phyloP scores from a whole-genome alignment of 2,797 vertebrate genomes.

The Tarsius wallacei region DNA sequence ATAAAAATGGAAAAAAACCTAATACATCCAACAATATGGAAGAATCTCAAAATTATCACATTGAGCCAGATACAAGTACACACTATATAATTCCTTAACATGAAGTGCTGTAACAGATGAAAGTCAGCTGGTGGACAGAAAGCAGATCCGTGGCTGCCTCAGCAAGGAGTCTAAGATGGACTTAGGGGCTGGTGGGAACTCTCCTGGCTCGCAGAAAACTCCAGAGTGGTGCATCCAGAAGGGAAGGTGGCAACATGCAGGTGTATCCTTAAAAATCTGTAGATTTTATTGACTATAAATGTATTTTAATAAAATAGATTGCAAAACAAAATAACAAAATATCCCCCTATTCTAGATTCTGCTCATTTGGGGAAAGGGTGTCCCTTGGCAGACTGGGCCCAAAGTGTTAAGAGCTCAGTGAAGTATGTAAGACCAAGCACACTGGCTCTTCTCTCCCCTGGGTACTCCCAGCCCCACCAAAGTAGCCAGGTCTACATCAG shows the following conservation, averaged over 20 bases:
- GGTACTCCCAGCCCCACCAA: neutral
- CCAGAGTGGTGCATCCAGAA: too few species aligned
- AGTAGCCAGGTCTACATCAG: neutral
- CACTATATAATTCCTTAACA: fast-evolving
- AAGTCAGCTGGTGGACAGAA: neutral
- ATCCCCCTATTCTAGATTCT: neutral
- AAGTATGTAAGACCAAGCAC: neutral
- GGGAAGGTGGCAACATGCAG: too few species aligned
- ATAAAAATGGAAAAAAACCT: neutral
- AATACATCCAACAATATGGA: neutral
- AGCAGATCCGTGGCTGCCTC: fast-evolving
- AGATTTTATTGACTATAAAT: neutral
- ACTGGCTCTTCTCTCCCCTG: neutral
- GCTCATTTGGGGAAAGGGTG: neutral
- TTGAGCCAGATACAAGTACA: fast-evolving
- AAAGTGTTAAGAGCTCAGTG: neutral
- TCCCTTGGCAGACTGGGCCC: neutral
- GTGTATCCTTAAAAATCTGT: too few species aligned
- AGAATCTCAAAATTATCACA: neutral
- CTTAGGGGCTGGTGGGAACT: neutral
- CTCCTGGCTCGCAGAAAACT: neutral
- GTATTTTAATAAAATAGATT: neutral
- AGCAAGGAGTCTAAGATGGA: neutral
- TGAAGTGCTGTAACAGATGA: fast-evolving
- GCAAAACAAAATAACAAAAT: neutral